Evolutionary conservation across 2,888 invertebrate genomes (phyloP).

Genomic region (Dolichomitus sp.): DNA sequence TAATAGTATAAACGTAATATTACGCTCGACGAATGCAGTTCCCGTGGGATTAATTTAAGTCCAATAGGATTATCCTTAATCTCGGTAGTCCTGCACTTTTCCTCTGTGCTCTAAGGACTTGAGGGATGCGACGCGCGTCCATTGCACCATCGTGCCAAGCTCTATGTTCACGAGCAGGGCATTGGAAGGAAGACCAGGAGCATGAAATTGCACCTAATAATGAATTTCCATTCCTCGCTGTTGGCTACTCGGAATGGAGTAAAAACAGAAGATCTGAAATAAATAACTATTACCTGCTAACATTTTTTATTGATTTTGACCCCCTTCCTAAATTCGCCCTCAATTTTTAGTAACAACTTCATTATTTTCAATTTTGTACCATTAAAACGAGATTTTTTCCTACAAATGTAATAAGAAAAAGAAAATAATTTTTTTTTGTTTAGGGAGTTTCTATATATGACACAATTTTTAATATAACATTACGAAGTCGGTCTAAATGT

Average conservation of each 20-base stretch:
- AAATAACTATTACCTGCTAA: no score
- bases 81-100: conserved; percentile 76
- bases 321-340: no score
- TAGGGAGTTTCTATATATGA: no score
- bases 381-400: no score
- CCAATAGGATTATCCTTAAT: conserved; percentile 84
- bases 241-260: conserved; percentile 69
- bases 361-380: no score
- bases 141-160: conserved; percentile 26
- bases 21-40: conserved; percentile 79
- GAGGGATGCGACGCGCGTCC: conserved; percentile 11
- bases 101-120: conserved; percentile 52
- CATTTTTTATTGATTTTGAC: no score
- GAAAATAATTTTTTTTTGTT: no score
- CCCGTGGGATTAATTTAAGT: conserved; percentile 82
- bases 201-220: conserved; percentile 68
- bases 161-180: conserved; percentile 37
- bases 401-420: no score
- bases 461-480: no score
- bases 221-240: conserved; percentile 51
- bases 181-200: conserved; percentile 32
- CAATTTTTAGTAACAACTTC: no score
- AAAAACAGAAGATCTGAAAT: no score
- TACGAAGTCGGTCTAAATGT: no score
- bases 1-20: conserved; percentile 79